Base-by-base conservation (phyloP, 2,888 invertebrate species). In the Onthophagus sagittarius region DNA sequence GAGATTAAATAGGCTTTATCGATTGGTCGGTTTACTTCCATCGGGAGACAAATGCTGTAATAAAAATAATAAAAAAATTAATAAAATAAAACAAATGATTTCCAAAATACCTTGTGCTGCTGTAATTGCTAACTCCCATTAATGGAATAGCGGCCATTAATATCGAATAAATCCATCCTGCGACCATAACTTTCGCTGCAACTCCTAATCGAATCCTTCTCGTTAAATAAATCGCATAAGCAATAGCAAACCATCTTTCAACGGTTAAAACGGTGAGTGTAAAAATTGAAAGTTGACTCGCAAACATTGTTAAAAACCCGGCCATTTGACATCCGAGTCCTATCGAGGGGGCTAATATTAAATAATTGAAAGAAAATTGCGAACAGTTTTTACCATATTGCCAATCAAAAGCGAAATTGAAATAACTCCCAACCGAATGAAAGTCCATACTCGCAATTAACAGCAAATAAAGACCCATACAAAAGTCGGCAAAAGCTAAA, bases 321-420 rank as follows among this genome's bases (percentile, higher is more conserved):
- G 96, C 95, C 6, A 94, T 88, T 82, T 93, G 90, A 84, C 96
- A 97, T 0, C 96, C 96, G 65, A 90, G 84, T 71, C 94, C 92
- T 85, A 23, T 23, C 23, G 3, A 23, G 23, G 3, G 23, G 3
- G 3, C 1, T 23, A 75, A 62, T 65, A 73, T 1, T 15, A 32
- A 64, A 31, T 11, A 53, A 2, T 53, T 53, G 2, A 9, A 53
- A n/a, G n/a, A 53, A 53, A 53, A 53, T 53, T 53, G 2, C 13
- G 4, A 5, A 6, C 11, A 78, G 2, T 53, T 53, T 80, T 83
- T 81, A 89, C 92, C 91, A 78, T 91, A 90, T 85, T 97, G 96
- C 96, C 97, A 97, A 81, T 93, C 92, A 80, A 93, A 96, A 2
- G 96, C 96, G 84, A 92, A 93, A 84, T 96, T 96, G 85, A 96